Evolutionary conservation across 2,888 invertebrate species (phyloP).

Genomic region (Chloroclystis v-ata): DNA sequence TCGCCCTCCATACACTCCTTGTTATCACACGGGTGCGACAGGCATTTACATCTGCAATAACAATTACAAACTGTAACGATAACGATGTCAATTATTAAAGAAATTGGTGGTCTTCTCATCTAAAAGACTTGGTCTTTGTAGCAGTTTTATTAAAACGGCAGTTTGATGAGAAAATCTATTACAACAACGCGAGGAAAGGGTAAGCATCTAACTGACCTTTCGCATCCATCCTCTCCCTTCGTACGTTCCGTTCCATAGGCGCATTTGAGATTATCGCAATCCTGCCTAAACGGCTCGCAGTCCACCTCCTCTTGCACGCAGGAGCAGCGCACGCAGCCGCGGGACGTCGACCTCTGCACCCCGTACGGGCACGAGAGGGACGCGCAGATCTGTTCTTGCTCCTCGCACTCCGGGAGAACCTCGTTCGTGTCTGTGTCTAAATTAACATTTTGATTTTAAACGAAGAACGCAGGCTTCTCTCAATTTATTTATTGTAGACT

Average conservation of each 20-base stretch:
- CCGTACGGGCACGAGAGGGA: constrained; percentile 83
- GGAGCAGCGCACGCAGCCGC: constrained; percentile 83
- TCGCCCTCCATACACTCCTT: constrained; percentile 80
- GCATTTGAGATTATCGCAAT: constrained; percentile 82
- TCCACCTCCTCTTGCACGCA: constrained; percentile 52
- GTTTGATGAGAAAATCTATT: no score
- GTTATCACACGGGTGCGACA: constrained; percentile 82
- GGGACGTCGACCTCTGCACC: constrained; percentile 72
- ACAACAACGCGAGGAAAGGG: no score
- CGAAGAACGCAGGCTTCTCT: neutral
- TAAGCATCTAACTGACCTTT: constrained; percentile 46
- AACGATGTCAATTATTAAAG: no score
- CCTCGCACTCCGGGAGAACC: constrained; percentile 34
- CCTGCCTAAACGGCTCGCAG: constrained; percentile 77
- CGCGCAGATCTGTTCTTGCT: constrained; percentile 77
- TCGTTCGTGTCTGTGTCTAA: constrained; percentile 36
- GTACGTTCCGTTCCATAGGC: constrained; percentile 81
- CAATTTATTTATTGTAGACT: no score
- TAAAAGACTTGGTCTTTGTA: no score
- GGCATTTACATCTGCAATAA: constrained; percentile 46
- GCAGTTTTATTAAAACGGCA: no score
- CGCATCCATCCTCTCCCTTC: constrained; percentile 46
- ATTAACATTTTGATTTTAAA: no score
- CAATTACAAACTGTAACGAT: neutral
- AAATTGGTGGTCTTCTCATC: no score